Evolutionary conservation across 2,888 invertebrate genomes (phyloP).

Genomic region (Ischnus inquisitorius): DNA sequence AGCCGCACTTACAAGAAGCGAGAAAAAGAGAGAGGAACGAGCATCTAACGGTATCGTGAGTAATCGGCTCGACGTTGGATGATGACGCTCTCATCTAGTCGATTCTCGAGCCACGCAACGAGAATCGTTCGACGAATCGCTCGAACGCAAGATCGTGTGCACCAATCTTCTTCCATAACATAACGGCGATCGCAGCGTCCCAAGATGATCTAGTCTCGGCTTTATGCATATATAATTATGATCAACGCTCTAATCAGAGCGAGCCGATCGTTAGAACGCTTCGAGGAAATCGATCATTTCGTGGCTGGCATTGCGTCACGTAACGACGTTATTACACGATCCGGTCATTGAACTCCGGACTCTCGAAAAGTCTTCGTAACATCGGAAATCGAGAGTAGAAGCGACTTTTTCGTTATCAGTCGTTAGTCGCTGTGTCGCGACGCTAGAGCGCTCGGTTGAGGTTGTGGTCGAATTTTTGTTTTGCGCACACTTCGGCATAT

Average conservation of each 20-base stretch:
- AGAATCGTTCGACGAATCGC: conserved; percentile 43
- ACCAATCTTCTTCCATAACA: conserved; percentile 4
- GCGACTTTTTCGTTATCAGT: conserved; percentile 21
- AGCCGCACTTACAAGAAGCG: neutral
- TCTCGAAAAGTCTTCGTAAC: neutral
- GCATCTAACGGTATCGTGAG: conserved; percentile 81
- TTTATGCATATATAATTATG: conserved; percentile 40
- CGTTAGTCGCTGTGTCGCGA: neutral
- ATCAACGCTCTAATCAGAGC: conserved; percentile 50
- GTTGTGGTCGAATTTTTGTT: conserved; percentile 3
- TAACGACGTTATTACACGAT: conserved; percentile 30
- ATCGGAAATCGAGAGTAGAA: conserved; percentile 3
- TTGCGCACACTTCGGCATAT: neutral
- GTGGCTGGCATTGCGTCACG: conserved; percentile 9
- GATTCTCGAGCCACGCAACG: conserved; percentile 56
- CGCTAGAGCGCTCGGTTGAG: neutral
- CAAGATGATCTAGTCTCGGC: neutral
- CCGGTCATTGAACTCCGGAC: conserved; percentile 55
- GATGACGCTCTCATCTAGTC: conserved; percentile 62
- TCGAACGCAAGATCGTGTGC: conserved; percentile 37
- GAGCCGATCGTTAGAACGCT: conserved; percentile 51
- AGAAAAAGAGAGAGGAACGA: conserved; percentile 31
- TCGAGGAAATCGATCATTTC: conserved; percentile 26
- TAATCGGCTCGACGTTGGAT: conserved; percentile 76
- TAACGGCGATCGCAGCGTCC: conserved; percentile 7